Conservation (phyloP, 2,888 invertebrate species). For the Brachycybe producta region DNA sequence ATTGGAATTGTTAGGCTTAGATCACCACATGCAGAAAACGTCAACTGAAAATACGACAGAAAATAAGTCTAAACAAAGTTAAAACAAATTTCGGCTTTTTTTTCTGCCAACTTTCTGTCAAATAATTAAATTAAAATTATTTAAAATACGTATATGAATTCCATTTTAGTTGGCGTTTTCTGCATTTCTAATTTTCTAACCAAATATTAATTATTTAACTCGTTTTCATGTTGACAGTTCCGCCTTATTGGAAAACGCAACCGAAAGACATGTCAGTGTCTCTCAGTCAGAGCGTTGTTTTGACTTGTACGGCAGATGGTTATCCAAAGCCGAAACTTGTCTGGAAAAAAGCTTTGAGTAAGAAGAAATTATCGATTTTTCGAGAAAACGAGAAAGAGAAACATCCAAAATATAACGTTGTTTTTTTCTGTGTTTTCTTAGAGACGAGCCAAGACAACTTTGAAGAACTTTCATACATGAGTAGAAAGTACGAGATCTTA, state of each 20-base stretch:
- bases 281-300: slow-evolving; percentile 10
- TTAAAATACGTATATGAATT: too few species aligned
- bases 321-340: slow-evolving; percentile 16
- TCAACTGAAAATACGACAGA: too few species aligned
- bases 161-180: too few species aligned
- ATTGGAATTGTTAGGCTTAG: too few species aligned
- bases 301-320: slow-evolving; percentile 13
- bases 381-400: not conserved
- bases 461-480: slow-evolving; percentile 7
- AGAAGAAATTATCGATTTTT: not conserved
- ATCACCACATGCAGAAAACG: too few species aligned
- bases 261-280: slow-evolving; percentile 8
- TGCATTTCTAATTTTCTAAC: too few species aligned
- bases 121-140: too few species aligned
- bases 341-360: slow-evolving; percentile 13
- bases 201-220: too few species aligned
- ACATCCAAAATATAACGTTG: not conserved
- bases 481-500: slow-evolving; percentile 9
- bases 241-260: slow-evolving; percentile 11
- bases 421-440: not conserved
- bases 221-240: slow-evolving; percentile 7
- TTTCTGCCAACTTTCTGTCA: too few species aligned
- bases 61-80: too few species aligned
- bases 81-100: too few species aligned
- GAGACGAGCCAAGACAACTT: slow-evolving; percentile 5